Conservation (phyloP, 2,888 invertebrate genomes). For the Eupeodes latifasciatus region DNA sequence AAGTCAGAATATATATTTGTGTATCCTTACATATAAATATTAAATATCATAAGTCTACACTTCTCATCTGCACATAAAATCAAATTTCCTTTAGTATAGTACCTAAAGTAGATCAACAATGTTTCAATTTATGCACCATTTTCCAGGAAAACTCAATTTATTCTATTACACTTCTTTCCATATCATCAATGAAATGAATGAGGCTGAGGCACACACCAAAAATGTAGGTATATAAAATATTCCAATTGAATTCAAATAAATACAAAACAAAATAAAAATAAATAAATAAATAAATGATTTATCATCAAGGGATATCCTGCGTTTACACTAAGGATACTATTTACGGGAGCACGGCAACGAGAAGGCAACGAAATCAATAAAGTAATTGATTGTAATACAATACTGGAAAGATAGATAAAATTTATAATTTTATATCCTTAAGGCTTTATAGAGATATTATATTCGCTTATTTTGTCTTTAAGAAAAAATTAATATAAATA, state of each 20-base stretch:
- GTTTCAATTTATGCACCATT: slow-evolving; percentile 10
- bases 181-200: not conserved
- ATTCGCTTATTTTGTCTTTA: not conserved
- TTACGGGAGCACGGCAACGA: no score
- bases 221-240: not conserved
- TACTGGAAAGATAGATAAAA: not conserved
- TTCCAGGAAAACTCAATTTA: slow-evolving; percentile 17
- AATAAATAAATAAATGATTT: slow-evolving; percentile 11
- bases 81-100: slow-evolving; percentile 3
- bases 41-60: no score
- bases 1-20: no score
- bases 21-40: no score
- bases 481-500: not conserved
- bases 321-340: not conserved
- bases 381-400: slow-evolving; percentile 16
- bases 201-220: not conserved
- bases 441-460: not conserved
- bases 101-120: not conserved
- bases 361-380: not conserved
- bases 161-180: not conserved
- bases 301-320: not conserved
- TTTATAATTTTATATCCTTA: not conserved
- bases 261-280: not conserved
- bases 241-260: slow-evolving; percentile 1
- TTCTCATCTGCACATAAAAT: slow-evolving; percentile 5